Evolutionary conservation across 2,888 invertebrate genomes (phyloP).

Genomic region (Conus canariensis): DNA sequence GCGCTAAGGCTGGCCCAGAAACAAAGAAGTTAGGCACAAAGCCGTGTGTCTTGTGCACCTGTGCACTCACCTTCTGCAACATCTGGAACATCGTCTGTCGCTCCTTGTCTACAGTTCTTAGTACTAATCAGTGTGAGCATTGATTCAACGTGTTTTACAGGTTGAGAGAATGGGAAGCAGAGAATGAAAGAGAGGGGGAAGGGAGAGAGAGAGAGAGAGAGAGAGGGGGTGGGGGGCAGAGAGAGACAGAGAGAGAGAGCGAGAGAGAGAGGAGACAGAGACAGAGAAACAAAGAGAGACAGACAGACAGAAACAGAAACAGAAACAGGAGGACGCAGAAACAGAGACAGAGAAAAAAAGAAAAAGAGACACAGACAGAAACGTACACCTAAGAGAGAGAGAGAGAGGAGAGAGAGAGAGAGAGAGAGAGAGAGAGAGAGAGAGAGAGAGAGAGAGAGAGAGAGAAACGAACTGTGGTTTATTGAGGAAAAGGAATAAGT

Average conservation of each 20-base stretch:
- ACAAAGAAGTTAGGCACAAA: too few species aligned
- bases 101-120: too few species aligned
- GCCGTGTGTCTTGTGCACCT: too few species aligned
- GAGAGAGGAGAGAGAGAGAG: neutral
- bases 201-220: neutral
- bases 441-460: slow-evolving; percentile 5
- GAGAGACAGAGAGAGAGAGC: neutral
- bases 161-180: neutral
- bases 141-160: neutral
- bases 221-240: neutral
- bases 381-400: neutral
- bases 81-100: too few species aligned
- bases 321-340: neutral
- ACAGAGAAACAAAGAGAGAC: neutral
- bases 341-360: neutral
- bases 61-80: too few species aligned
- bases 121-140: too few species aligned
- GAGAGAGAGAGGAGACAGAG: neutral
- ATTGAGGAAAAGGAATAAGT: neutral
- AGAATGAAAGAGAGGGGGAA: neutral
- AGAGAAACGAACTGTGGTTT: neutral
- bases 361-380: neutral
- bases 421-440: neutral
- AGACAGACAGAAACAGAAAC: neutral
- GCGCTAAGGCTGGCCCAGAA: too few species aligned